These are phyloP conservation scores for Epinephelus coioides DNA, from an alignment of 2,797 vertebrate genomes.

Conservation along the genomic window DNA sequence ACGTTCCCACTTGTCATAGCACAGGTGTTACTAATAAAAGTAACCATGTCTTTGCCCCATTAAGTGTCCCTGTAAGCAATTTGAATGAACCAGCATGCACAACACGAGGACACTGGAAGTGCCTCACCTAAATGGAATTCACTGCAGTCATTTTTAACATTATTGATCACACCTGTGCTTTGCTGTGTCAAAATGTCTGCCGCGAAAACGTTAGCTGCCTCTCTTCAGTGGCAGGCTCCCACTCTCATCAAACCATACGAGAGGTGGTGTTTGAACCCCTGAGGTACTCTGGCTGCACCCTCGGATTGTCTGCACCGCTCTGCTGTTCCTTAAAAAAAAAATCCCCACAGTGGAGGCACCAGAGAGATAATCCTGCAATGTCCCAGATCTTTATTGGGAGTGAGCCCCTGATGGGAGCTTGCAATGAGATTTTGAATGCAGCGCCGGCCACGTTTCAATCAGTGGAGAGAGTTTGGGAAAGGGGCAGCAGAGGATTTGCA, in stretches of 20 bases:
- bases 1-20: background rate
- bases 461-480: constrained; percentile 41
- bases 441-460: constrained; percentile 50
- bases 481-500: constrained; percentile 41
- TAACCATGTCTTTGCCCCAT: constrained; percentile 9
- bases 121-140: constrained; percentile 16
- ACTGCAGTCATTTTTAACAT: constrained; percentile 15
- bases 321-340: constrained; percentile 50
- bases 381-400: constrained; percentile 78
- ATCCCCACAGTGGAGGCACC: constrained; percentile 60
- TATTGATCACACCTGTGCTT: constrained; percentile 34
- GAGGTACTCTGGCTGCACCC: constrained; percentile 45
- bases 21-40: constrained; percentile 29
- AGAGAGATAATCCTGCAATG: constrained; percentile 78
- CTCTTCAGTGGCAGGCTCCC: constrained; percentile 1
- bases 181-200: constrained; percentile 12
- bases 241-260: constrained; percentile 10
- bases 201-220: background rate
- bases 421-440: constrained; percentile 61
- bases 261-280: constrained; percentile 46
- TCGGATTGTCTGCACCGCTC: constrained; percentile 39
- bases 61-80: constrained; percentile 2
- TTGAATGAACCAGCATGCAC: background rate
- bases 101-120: background rate
- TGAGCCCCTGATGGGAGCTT: constrained; percentile 66